A percentile compares a stretch with the other conserved stretches of the same genome.
Evolutionary conservation across 2,113 vertebrate species (phyloP).

Genomic region (Brienomyrus longianalis): DNA sequence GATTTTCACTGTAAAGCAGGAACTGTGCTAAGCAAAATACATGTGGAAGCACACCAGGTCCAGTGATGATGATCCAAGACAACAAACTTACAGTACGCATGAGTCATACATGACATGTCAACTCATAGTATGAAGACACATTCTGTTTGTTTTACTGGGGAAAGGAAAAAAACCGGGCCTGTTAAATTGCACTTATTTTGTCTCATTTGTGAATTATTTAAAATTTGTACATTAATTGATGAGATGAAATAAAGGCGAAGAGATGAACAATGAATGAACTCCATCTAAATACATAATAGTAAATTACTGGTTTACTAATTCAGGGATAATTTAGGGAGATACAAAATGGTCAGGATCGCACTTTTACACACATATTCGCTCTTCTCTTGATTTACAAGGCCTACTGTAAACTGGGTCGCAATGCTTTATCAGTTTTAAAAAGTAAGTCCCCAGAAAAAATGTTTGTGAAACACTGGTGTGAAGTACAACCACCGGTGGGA

Average conservation of each 20-base stretch:
- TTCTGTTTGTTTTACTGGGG: neutral
- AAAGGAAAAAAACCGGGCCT: neutral
- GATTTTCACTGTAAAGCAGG: neutral
- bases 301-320: neutral
- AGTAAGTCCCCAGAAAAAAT: neutral
- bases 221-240: neutral
- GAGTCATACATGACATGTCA: neutral
- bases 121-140: neutral
- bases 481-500: neutral
- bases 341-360: neutral
- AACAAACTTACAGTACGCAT: neutral
- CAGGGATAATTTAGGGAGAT: neutral
- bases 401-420: neutral
- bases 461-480: neutral
- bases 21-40: neutral
- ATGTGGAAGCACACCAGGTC: neutral
- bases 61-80: neutral
- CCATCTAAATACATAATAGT: no score
- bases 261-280: no score
- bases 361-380: neutral
- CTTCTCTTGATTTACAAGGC: neutral
- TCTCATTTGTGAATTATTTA: neutral
- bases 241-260: neutral
- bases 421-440: neutral
- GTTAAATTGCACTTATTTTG: neutral